phyloP scores from a whole-genome alignment of 2,113 vertebrate genomes.

The Corydoras maculifer region DNA sequence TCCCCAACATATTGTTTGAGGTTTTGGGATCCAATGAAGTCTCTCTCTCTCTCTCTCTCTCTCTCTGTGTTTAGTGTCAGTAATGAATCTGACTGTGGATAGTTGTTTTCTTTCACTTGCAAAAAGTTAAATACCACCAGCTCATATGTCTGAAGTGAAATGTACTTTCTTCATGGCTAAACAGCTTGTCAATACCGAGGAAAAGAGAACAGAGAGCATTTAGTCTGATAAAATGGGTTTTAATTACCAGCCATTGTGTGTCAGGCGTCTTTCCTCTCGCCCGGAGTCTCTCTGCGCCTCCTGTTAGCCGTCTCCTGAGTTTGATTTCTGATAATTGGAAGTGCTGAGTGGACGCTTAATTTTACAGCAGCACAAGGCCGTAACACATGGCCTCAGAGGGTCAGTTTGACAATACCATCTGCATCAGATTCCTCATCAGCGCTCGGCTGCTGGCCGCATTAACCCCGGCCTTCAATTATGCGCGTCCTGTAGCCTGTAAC shows the following conservation, averaged over 20 bases:
- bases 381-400: slow-evolving; percentile 68
- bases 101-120: slow-evolving; percentile 48
- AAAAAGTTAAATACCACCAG: slow-evolving; percentile 76
- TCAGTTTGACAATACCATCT: slow-evolving; percentile 85
- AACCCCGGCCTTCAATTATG: slow-evolving; percentile 72
- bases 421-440: slow-evolving; percentile 73
- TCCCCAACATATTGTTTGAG: too few relatives aligned
- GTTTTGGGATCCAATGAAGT: too few relatives aligned
- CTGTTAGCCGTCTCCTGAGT: slow-evolving; percentile 64
- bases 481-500: slow-evolving; percentile 51
- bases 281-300: slow-evolving; percentile 56
- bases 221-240: slow-evolving; percentile 84
- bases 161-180: slow-evolving; percentile 71
- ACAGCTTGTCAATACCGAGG: slow-evolving; percentile 72
- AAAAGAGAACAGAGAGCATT: slow-evolving; percentile 59
- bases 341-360: slow-evolving; percentile 83
- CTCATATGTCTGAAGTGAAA: slow-evolving; percentile 79
- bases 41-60: too few relatives aligned
- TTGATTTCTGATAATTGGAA: slow-evolving; percentile 93
- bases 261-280: slow-evolving; percentile 58
- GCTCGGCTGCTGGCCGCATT: slow-evolving; percentile 78
- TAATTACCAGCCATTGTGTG: slow-evolving; percentile 89
- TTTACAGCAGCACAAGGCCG: slow-evolving; percentile 57
- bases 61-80: not conserved
- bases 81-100: not conserved